Conservation (phyloP, 2,797 vertebrate genomes). For the Molossus alvarezi region DNA sequence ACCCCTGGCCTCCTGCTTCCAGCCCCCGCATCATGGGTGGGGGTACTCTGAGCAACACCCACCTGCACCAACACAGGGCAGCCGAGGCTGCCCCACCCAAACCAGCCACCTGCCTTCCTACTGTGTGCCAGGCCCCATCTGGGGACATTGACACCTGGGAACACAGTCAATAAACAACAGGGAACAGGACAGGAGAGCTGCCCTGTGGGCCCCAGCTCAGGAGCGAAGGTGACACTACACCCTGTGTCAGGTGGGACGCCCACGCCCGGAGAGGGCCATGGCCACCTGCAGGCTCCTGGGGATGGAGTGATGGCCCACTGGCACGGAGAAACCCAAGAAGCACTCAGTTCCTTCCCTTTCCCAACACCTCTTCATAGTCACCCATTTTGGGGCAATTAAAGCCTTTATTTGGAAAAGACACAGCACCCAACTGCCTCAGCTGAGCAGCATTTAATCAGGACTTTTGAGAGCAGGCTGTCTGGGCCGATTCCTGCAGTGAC, state of each 20-base stretch:
- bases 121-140: not conserved
- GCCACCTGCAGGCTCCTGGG: not conserved
- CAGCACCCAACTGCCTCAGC: not conserved
- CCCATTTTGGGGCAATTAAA: conserved; percentile 76
- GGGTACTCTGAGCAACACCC: not conserved
- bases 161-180: not conserved
- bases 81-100: fast-evolving
- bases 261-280: fast-evolving
- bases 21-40: not conserved
- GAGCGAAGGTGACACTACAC: no score
- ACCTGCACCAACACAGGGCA: fast-evolving
- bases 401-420: not conserved
- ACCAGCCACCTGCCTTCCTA: not conserved
- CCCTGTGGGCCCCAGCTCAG: not conserved
- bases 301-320: fast-evolving
- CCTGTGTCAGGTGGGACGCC: not conserved
- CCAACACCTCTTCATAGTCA: not conserved
- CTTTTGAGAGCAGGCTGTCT: not conserved
- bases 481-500: fast-evolving
- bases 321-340: fast-evolving
- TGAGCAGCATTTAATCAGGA: not conserved
- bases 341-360: not conserved
- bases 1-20: not conserved
- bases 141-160: fast-evolving
- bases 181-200: not conserved